Percentiles rank a stretch among this genome's conserved stretches.
phyloP scores from a whole-genome alignment of 2,797 vertebrate species.

The Diceros bicornis region DNA sequence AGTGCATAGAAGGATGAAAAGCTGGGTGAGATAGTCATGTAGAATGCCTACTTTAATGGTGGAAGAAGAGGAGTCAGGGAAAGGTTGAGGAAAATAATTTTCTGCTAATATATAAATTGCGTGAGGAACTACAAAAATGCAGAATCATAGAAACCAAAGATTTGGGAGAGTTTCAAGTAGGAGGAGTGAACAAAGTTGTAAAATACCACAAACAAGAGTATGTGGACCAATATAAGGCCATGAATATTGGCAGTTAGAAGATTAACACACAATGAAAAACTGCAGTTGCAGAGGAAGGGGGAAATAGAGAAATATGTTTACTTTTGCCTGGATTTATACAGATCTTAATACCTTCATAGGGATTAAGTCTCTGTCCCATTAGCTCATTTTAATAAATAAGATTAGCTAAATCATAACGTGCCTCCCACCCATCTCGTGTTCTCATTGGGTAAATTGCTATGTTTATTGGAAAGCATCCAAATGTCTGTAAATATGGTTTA shows the following conservation, averaged over 20 bases:
- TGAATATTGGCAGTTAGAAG: not conserved
- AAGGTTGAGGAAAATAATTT: not conserved
- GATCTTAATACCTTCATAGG: not conserved
- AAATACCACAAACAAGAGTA: not conserved
- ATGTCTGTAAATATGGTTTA: not conserved
- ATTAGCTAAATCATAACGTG: not conserved
- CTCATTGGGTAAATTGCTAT: not conserved
- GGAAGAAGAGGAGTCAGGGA: not conserved
- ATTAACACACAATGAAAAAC: not conserved
- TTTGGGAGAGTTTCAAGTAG: not conserved
- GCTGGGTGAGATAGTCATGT: not conserved
- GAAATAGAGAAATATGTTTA: not conserved
- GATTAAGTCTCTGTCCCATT: not conserved
- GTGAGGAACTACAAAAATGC: not conserved
- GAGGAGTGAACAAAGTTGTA: not conserved
- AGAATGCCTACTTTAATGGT: not conserved
- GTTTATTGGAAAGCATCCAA: constrained; percentile 20
- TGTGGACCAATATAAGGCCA: not conserved
- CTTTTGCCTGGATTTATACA: not conserved
- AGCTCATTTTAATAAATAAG: constrained; percentile 23
- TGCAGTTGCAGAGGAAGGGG: not conserved
- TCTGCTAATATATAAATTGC: not conserved
- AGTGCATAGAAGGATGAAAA: not conserved
- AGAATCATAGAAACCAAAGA: not conserved
- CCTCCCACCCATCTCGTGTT: not conserved